These are phyloP conservation scores for Cotesia glomerata DNA, from an alignment of 1,140 invertebrate genomes.

Conservation along the genomic window DNA sequence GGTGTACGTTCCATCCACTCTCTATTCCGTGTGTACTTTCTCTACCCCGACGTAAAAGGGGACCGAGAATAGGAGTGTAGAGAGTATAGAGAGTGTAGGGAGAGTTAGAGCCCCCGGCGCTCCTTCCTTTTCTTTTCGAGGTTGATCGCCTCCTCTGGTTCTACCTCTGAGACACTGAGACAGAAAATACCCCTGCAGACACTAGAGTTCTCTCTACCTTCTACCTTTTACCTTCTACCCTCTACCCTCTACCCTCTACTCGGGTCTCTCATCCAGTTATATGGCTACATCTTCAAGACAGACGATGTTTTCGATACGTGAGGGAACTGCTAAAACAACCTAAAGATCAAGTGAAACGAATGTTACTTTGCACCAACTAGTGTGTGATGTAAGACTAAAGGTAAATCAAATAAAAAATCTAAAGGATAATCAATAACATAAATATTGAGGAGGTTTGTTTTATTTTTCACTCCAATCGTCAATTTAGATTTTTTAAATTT, in stretches of 20 bases:
- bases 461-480: no score
- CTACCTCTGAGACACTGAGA: not conserved
- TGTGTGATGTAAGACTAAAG: not conserved
- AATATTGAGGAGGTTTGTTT: no score
- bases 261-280: not conserved
- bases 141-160: not conserved
- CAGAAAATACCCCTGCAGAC: not conserved
- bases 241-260: no score
- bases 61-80: no score
- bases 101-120: not conserved
- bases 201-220: not conserved
- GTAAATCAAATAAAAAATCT: not conserved
- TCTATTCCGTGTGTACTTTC: not conserved
- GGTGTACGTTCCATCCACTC: not conserved
- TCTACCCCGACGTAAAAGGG: no score
- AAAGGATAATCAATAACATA: no score
- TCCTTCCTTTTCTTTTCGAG: not conserved
- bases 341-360: slow-evolving; percentile 5
- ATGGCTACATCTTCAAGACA: not conserved
- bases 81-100: not conserved
- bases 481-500: not conserved
- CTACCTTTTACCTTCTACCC: no score
- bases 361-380: not conserved
- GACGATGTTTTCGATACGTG: slow-evolving; percentile 2
- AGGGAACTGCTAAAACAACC: not conserved